phyloP scores from a whole-genome alignment of 2,888 invertebrate species.

The Eupsilia transversa region DNA sequence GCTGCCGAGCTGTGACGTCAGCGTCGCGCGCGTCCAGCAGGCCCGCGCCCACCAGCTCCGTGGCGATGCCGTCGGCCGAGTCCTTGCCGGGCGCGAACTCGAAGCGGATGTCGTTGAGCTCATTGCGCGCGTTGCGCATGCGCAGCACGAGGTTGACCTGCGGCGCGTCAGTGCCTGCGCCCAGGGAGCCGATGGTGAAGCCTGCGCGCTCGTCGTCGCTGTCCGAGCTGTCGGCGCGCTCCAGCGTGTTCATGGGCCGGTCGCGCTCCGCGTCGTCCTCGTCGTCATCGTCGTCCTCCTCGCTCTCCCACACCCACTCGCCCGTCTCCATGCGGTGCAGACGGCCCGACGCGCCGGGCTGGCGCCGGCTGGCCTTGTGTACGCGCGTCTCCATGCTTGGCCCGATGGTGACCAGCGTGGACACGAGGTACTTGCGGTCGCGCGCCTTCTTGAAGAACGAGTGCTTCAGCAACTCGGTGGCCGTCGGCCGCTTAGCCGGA shows the following conservation, averaged over 20 bases:
- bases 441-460: slow-evolving; percentile 99
- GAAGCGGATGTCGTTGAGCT: slow-evolving; percentile 99
- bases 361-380: slow-evolving; percentile 95
- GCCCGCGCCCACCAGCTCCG: slow-evolving; percentile 99
- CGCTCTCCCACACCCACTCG: slow-evolving; percentile 99
- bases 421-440: slow-evolving; percentile 96
- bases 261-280: slow-evolving; percentile 89
- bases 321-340: slow-evolving; percentile 98
- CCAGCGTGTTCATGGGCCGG: slow-evolving; percentile 91
- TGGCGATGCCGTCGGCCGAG: slow-evolving; percentile 98
- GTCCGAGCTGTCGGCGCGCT: slow-evolving; percentile 91
- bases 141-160: slow-evolving; percentile 96
- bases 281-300: slow-evolving; percentile 94
- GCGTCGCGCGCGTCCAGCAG: slow-evolving; percentile 98
- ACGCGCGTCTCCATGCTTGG: slow-evolving; percentile 97
- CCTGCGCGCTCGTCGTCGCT: slow-evolving; percentile 86
- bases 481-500: slow-evolving; percentile 98
- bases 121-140: slow-evolving; percentile 97
- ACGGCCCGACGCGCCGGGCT: slow-evolving; percentile 96
- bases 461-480: slow-evolving; percentile 98
- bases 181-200: slow-evolving; percentile 82
- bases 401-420: slow-evolving; percentile 96
- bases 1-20: slow-evolving; percentile 97
- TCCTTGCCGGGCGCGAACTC: slow-evolving; percentile 98
- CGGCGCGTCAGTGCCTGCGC: slow-evolving; percentile 83